Base-by-base conservation (phyloP, 1,140 invertebrate genomes). In the Tetramorium parvispinum region DNA sequence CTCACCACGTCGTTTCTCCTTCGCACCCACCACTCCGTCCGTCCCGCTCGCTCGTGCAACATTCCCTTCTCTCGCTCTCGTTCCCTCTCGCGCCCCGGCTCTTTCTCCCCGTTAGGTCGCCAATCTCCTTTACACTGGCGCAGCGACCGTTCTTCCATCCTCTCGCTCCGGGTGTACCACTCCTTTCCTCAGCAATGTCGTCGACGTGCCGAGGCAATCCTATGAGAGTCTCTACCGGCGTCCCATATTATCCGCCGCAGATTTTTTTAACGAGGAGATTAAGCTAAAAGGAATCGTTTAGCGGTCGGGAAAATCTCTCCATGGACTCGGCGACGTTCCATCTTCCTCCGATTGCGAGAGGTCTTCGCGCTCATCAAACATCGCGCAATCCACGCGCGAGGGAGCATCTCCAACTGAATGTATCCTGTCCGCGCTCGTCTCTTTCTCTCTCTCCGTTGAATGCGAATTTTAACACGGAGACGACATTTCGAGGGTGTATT, bases 51-150 rank as follows among this genome's bases (percentile, higher is more conserved):
- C 57, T 32, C 66, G n/a, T 8, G 24, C 8, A 32, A 32, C 68
- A 24, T 66, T 82, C 55, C 59, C 70, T 63, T 53, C 57, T n/a
- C 61, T 66, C 73, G 57, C 4, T 83, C 65, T 63, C n/a, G 65
- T 37, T 68, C 24, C 40, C 65, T 27, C 65, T 18, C n/a, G 57
- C 65, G 11, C 16, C 21, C 32, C 16, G 49, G 18, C 66, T 51
- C 70, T 66, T 77, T 68, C 65, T 65, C 71, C 77, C 82, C 89
- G 83, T 85, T 85, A 83, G 49, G 86, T 83, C 68, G 79, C 79
- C 88, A 87, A 83, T 85, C 81, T 90, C 77, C 83, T 83, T 86
- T 78, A 77, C 65, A 78, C 76, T 77, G 70, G 65, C 70, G 65
- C 55, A 59, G 85, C 82, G 75, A 70, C 88, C 83, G 78, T 71